Conservation (phyloP, 1,140 invertebrate species). For the Heliconius hermathena region DNA sequence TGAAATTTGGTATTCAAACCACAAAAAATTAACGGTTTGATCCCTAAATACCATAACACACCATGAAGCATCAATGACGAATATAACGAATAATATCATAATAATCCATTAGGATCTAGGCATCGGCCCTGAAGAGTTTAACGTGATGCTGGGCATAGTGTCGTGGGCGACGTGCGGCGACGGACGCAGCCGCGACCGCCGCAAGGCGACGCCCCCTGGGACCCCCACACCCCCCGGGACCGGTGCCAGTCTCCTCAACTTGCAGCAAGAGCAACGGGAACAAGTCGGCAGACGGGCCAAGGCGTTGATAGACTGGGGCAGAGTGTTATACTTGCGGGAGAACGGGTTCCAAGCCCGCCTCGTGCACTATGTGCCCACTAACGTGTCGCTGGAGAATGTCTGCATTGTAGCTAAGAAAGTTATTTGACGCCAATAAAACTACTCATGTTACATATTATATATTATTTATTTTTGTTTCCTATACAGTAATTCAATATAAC, state of each 20-base stretch:
- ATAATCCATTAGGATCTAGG: slow-evolving; percentile 71
- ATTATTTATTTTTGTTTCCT: not conserved
- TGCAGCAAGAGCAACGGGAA: slow-evolving; percentile 79
- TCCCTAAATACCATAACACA: not conserved
- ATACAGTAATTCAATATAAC: slow-evolving; percentile 2
- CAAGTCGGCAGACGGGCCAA: slow-evolving; percentile 88
- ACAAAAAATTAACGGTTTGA: not conserved
- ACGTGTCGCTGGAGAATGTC: slow-evolving; percentile 89
- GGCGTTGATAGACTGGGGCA: slow-evolving; percentile 88
- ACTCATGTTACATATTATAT: not conserved
- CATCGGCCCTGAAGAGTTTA: slow-evolving; percentile 86
- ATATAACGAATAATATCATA: too few relatives aligned
- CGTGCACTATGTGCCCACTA: slow-evolving; percentile 84
- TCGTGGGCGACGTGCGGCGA: slow-evolving; percentile 93
- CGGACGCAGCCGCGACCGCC: slow-evolving; percentile 70
- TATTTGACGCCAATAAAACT: not conserved
- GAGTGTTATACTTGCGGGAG: slow-evolving; percentile 84
- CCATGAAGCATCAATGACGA: too few relatives aligned
- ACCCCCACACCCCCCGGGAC: not conserved
- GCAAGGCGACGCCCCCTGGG: not conserved
- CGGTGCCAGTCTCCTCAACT: slow-evolving; percentile 23
- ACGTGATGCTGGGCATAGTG: slow-evolving; percentile 88
- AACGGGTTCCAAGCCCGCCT: slow-evolving; percentile 84
- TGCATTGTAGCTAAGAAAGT: slow-evolving; percentile 84
- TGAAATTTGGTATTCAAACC: too few relatives aligned